Percentiles rank a stretch among this genome's conserved stretches.
These are phyloP conservation scores for Aspidiotus rigidus DNA, from an alignment of 2,888 invertebrate genomes.

Conservation along the genomic window DNA sequence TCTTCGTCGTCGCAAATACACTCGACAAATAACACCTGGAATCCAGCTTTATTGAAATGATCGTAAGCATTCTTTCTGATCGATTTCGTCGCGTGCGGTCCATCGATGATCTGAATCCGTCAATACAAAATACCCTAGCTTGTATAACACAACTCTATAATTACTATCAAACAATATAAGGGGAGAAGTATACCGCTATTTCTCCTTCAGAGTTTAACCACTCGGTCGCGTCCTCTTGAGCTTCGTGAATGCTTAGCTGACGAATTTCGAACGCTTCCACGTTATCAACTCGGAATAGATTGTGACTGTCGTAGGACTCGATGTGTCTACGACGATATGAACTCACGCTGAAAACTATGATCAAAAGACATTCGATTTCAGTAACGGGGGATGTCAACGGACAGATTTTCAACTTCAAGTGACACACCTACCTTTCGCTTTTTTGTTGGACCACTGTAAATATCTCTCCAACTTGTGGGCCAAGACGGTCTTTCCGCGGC, in stretches of 20 bases:
- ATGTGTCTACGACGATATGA: slow-evolving; percentile 78
- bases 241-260: slow-evolving; percentile 70
- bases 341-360: slow-evolving; percentile 83
- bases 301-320: slow-evolving; percentile 70
- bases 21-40: slow-evolving; percentile 83
- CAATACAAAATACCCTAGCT: slow-evolving; percentile 5
- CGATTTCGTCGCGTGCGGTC: slow-evolving; percentile 77
- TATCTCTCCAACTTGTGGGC: slow-evolving; percentile 78
- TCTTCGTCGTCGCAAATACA: slow-evolving; percentile 75
- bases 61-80: slow-evolving; percentile 68
- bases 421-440: slow-evolving; percentile 58
- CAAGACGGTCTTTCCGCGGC: slow-evolving; percentile 84
- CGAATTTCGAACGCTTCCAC: slow-evolving; percentile 70
- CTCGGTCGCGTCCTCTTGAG: slow-evolving; percentile 72
- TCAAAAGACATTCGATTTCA: slow-evolving; percentile 34
- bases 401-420: neutral
- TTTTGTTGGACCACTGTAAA: slow-evolving; percentile 83
- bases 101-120: slow-evolving; percentile 70
- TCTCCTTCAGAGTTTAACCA: slow-evolving; percentile 71
- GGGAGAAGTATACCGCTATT: slow-evolving; percentile 54
- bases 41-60: slow-evolving; percentile 62
- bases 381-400: neutral
- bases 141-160: too few relatives aligned
- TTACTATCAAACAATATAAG: too few relatives aligned
- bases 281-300: slow-evolving; percentile 80